Percentiles rank a stretch among this genome's conserved stretches.
phyloP scores from a whole-genome alignment of 2,888 invertebrate genomes.

The Coelopa pilipes region DNA sequence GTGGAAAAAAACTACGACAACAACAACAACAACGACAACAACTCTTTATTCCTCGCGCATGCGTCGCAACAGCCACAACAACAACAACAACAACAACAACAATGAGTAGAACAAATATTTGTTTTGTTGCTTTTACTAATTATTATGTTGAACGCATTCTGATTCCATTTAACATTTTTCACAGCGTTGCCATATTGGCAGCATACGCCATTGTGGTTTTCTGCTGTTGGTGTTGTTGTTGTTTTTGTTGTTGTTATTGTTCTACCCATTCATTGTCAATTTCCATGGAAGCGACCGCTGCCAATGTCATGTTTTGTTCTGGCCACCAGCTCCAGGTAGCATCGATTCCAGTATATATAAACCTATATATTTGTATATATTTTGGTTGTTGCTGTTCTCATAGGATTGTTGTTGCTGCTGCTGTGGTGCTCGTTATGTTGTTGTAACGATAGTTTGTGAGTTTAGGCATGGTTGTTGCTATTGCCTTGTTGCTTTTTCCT shows the following conservation, averaged over 20 bases:
- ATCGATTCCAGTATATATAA: neutral
- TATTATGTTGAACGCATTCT: constrained; percentile 24
- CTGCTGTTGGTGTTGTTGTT: neutral
- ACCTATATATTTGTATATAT: neutral
- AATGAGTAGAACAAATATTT: too few species aligned
- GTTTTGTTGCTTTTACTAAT: neutral
- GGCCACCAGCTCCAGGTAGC: neutral
- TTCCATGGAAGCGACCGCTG: too few species aligned
- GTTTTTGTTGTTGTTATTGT: constrained; percentile 7
- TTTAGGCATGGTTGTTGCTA: neutral
- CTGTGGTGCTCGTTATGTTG: too few species aligned
- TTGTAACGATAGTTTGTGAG: too few species aligned
- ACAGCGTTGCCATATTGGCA: constrained; percentile 16
- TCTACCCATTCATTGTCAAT: too few species aligned
- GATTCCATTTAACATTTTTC: constrained; percentile 2
- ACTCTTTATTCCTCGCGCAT: constrained; percentile 18
- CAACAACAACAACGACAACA: neutral
- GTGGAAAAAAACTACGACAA: neutral
- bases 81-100: too few species aligned
- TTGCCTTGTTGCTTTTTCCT: neutral
- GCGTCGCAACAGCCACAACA: constrained; percentile 1
- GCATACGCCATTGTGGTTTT: neutral
- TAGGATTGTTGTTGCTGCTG: neutral
- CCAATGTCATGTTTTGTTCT: constrained; percentile 24
- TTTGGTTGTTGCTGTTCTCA: too few species aligned